A percentile compares a stretch with the other conserved stretches of the same genome.
Conservation (phyloP, 2,797 vertebrate genomes). For the Mionectes olivaceus region DNA sequence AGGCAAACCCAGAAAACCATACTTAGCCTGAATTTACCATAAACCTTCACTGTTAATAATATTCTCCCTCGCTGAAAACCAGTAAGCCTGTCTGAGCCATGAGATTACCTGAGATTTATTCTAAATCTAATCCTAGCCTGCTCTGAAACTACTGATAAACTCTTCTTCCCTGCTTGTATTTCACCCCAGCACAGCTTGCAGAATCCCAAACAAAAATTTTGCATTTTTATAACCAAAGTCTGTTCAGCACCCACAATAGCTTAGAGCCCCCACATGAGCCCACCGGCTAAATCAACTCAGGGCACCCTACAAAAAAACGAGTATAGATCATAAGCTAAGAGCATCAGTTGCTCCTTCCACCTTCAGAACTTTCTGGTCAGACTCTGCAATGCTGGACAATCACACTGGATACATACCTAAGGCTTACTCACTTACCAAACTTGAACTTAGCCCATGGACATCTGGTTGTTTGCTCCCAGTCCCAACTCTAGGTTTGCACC, state of each 20-base stretch:
- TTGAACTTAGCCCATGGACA: background rate
- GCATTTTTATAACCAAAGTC: background rate
- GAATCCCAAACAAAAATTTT: background rate
- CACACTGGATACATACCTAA: background rate
- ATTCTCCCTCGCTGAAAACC: background rate
- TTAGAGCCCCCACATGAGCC: background rate
- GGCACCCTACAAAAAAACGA: background rate
- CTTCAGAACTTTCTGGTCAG: background rate
- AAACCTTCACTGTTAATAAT: conserved; percentile 10
- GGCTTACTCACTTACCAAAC: background rate
- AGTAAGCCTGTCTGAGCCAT: conserved; percentile 22
- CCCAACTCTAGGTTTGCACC: background rate
- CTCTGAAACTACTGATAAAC: background rate
- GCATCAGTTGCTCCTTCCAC: background rate
- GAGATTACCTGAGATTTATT: conserved; percentile 45
- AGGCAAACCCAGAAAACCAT: background rate
- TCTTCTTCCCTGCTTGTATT: background rate
- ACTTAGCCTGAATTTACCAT: background rate
- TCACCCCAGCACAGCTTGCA: background rate
- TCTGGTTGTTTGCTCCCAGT: background rate
- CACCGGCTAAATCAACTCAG: background rate
- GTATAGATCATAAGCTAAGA: background rate
- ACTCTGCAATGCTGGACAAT: background rate
- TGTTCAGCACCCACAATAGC: background rate
- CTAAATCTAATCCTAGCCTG: conserved; percentile 15